Conservation (phyloP, 1,140 invertebrate species). For the Lamellibrachia luymesi region DNA sequence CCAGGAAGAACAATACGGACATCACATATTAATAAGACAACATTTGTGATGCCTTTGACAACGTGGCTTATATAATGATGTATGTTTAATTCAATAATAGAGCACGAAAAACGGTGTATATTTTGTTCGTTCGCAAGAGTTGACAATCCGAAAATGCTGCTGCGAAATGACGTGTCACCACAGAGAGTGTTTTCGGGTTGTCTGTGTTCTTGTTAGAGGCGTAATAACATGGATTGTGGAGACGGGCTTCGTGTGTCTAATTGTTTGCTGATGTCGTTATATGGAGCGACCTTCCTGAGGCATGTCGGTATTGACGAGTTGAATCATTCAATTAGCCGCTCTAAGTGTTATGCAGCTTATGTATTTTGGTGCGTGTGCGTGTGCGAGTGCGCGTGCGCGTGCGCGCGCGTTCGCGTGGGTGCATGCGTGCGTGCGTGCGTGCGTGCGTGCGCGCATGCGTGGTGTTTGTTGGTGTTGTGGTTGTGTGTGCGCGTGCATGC, state of each 20-base stretch:
- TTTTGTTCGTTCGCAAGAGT: background rate
- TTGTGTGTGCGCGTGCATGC: background rate
- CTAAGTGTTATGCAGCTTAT: background rate
- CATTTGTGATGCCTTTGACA: background rate
- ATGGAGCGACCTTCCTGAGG: background rate
- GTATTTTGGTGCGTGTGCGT: background rate
- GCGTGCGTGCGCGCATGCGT: constrained; percentile 6
- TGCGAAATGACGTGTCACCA: background rate
- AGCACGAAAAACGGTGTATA: background rate
- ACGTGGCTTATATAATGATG: background rate
- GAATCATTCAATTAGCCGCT: background rate
- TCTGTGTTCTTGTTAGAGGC: background rate
- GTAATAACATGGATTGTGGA: background rate
- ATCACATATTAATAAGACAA: background rate
- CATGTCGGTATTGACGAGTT: constrained; percentile 7
- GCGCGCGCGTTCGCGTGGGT: background rate
- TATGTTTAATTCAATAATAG: background rate
- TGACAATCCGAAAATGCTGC: background rate
- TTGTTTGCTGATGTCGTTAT: background rate
- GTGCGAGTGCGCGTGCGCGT: background rate
- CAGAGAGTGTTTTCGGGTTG: background rate
- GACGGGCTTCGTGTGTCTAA: background rate
- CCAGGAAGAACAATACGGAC: background rate
- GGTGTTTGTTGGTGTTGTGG: background rate
- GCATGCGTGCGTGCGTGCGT: constrained; percentile 6